Evolutionary conservation across 2,888 invertebrate species (phyloP).

Genomic region (Drosophila histrio): DNA sequence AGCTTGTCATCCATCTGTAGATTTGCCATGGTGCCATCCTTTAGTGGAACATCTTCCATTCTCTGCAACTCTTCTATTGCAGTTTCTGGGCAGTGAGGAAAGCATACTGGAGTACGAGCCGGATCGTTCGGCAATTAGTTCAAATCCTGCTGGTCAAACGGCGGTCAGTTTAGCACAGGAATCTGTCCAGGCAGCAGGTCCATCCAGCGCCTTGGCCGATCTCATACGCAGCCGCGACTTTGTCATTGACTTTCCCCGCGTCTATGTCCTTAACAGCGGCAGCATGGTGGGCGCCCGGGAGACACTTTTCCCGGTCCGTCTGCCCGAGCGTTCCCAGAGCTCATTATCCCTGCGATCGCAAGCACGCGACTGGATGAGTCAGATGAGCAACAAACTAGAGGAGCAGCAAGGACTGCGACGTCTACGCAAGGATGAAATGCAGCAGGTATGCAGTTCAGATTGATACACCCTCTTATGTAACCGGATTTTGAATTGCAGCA

Average conservation of each 20-base stretch:
- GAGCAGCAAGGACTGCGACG: constrained; percentile 79
- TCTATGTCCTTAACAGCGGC: constrained; percentile 77
- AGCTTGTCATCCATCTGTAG: constrained; percentile 22
- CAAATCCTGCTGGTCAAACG: constrained; percentile 5
- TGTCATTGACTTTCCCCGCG: constrained; percentile 80
- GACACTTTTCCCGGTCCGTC: constrained; percentile 61
- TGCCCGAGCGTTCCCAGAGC: constrained; percentile 83
- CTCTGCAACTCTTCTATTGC: constrained; percentile 26
- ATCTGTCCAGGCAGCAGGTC: constrained; percentile 1
- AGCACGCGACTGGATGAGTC: constrained; percentile 73
- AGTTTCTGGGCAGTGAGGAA: constrained; percentile 94
- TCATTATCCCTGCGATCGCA: constrained; percentile 76
- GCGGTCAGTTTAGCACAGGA: constrained; percentile 12
- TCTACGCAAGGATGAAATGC: constrained; percentile 75
- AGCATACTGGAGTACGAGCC: constrained; percentile 91
- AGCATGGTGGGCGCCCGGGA: constrained; percentile 71
- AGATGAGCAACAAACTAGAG: constrained; percentile 80
- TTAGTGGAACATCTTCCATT: not conserved
- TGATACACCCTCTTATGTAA: too few relatives aligned
- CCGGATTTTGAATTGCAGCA: constrained; percentile 54
- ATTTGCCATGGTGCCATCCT: constrained; percentile 1
- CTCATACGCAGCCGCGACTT: constrained; percentile 80
- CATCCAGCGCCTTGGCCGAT: constrained; percentile 65
- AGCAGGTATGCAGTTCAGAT: constrained; percentile 57
- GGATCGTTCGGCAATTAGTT: constrained; percentile 69